phyloP scores from a whole-genome alignment of 1,140 invertebrate genomes.

The Ceratosolen fusciceps region DNA sequence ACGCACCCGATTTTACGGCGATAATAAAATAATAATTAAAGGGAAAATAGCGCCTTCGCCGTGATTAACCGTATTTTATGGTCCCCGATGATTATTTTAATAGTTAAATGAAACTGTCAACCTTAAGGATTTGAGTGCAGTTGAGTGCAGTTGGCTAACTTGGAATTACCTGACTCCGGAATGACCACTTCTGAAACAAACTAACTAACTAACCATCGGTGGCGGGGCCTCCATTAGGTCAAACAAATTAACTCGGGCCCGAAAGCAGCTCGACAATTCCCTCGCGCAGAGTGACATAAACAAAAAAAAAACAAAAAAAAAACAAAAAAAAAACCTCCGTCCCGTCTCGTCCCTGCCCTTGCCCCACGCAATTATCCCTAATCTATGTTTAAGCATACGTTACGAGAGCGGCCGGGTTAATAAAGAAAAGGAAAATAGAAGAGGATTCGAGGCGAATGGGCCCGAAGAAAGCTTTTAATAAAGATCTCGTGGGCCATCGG shows the following conservation, averaged over 20 bases:
- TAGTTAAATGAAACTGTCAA: not conserved
- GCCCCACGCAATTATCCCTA: constrained; percentile 28
- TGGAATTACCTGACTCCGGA: not conserved
- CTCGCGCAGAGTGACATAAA: constrained; percentile 30
- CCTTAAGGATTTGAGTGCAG: not conserved
- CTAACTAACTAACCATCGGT: no score
- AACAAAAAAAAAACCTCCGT: no score
- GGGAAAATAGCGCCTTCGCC: not conserved
- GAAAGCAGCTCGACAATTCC: not conserved
- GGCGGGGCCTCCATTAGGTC: not conserved
- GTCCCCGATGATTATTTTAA: not conserved
- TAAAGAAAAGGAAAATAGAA: not conserved
- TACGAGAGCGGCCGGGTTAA: not conserved
- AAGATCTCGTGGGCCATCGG: no score
- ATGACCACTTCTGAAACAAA: not conserved
- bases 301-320: no score
- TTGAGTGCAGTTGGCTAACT: not conserved
- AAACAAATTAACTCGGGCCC: not conserved
- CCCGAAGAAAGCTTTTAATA: constrained; percentile 45
- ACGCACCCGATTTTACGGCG: not conserved
- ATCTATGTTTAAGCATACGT: constrained; percentile 28
- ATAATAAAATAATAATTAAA: not conserved
- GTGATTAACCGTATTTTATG: not conserved
- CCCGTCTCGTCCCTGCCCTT: not conserved
- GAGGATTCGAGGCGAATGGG: not conserved